These are phyloP conservation scores for Cremastobaeus sp. DNA, from an alignment of 2,888 invertebrate species.

Conservation along the genomic window DNA sequence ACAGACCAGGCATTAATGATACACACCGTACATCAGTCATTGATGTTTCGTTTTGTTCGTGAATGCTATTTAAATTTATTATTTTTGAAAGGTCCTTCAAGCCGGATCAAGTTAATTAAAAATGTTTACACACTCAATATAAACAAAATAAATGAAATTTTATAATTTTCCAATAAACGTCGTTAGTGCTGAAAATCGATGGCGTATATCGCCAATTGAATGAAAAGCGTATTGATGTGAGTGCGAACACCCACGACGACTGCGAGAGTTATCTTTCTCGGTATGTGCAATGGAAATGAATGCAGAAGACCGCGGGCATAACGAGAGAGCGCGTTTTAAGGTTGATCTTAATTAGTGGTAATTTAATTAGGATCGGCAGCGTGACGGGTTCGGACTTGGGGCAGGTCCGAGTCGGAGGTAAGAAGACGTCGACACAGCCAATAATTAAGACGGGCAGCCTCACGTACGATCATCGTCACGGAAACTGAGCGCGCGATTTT, in stretches of 20 bases:
- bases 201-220: conserved; percentile 24
- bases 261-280: conserved; percentile 58
- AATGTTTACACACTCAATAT: too few species aligned
- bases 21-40: too few species aligned
- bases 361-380: conserved; percentile 77
- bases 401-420: conserved; percentile 74
- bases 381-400: conserved; percentile 74
- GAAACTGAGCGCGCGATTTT: conserved; percentile 71
- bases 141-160: too few species aligned
- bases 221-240: conserved; percentile 17
- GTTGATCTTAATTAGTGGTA: conserved; percentile 77
- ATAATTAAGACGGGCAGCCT: conserved; percentile 75
- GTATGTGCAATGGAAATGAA: conserved; percentile 65
- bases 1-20: too few species aligned
- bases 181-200: too few species aligned
- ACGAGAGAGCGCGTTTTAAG: conserved; percentile 74
- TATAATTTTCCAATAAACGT: too few species aligned
- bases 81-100: too few species aligned
- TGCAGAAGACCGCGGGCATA: conserved; percentile 68
- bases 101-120: too few species aligned
- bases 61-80: too few species aligned
- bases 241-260: conserved; percentile 58
- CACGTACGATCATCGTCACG: conserved; percentile 71
- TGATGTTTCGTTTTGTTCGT: too few species aligned
- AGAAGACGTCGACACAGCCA: conserved; percentile 70